Base-by-base conservation (phyloP, 1,140 invertebrate species). In the Meloidogyne exigua region DNA sequence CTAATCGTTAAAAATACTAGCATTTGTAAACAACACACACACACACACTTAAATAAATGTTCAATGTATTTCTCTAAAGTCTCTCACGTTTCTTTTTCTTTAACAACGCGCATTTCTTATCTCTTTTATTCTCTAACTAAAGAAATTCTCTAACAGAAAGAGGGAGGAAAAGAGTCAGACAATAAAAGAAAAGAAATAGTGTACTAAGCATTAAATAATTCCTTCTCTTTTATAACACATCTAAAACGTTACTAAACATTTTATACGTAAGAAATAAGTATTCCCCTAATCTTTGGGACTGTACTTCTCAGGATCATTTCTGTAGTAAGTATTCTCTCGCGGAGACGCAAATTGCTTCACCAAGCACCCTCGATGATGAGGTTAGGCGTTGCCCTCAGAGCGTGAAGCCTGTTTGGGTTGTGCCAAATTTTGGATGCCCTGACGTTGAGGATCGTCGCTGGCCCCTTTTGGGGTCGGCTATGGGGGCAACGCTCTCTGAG, bases 221-320 rank as follows among this genome's bases (percentile, higher is more conserved):
- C 21, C 18, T 57, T 7, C 4, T 57, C 18, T n/a, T 57, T n/a
- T 57, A 21, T n/a, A 57, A 57, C 18, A n/a, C 13, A n/a, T 5
- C 18, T n/a, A 57, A 57, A 57, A 57, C 18, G 7, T 57, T 57
- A 7, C 0, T 9, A n/a, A 57, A 57, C n/a, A 57, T n/a, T n/a
- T 57, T 57, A n/a, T n/a, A 49, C 18, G 18, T 3, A n/a, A 7
- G 7, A 5, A 18, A n/a, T 9, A 0, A 1, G 1, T 57, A n/a
- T 57, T 21, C 18, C 18, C 18, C 0, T n/a, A n/a, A n/a, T n/a
- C 5, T n/a, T 72, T 57, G 70, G 32, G 70, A 72, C 70, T 72
- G 70, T 72, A 72, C 70, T 72, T 72, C 70, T 72, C 70, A 72
- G 70, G 70, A 72, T 72, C 70, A 72, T 72, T 72, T 72, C 70